Evolutionary conservation across 2,113 vertebrate genomes (phyloP), one percentile per base, ranked within the genome.

Genomic region (Pholis gunnellus): DNA sequence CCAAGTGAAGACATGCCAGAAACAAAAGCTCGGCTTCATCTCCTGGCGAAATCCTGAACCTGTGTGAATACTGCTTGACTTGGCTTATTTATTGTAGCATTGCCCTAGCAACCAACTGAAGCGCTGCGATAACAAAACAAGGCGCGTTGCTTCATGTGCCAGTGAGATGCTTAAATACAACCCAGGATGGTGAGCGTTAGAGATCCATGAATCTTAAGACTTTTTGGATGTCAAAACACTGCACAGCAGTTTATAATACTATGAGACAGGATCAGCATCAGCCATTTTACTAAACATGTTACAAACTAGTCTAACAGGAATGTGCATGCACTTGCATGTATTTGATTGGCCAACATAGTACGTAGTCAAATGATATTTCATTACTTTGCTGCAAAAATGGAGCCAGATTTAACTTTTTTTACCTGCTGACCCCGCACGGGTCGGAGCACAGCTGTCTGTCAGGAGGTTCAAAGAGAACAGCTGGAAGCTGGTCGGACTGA

Each of bases 121-220:
- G 69, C 6, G 1, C 27, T 4, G 5, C 61, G 22, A 29, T 54
- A 54, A 42, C 22, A 56, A 56, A 54, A 66, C 6, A 4, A 27
- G 10, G 29, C 0, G 3, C 38, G 73, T 29, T 52, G 61, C 34
- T 40, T 22, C 3, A 7, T 50, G 42, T 29, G 56, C 54, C n/a
- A 52, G 44, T 54, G 18, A 63, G 44, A 63, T 29, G 54, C 44
- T 74, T 40, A 40, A 61, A 76, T 38, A 20, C 52, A 61, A 11
- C 13, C 44, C 48, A 42, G 3, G 2, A 57, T 48, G 22, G 7
- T 59, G 27, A 57, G 22, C n/a, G 54, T 63, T 18, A 50, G 31
- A 40, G 14, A n/a, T 6, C 22, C 18, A 34, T 46, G 13, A 56
- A 22, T 50, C 54, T 50, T 17, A 5, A 27, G 13, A 14, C n/a